phyloP scores from a whole-genome alignment of 1,140 invertebrate genomes.

The Metopolophium dirhodum region DNA sequence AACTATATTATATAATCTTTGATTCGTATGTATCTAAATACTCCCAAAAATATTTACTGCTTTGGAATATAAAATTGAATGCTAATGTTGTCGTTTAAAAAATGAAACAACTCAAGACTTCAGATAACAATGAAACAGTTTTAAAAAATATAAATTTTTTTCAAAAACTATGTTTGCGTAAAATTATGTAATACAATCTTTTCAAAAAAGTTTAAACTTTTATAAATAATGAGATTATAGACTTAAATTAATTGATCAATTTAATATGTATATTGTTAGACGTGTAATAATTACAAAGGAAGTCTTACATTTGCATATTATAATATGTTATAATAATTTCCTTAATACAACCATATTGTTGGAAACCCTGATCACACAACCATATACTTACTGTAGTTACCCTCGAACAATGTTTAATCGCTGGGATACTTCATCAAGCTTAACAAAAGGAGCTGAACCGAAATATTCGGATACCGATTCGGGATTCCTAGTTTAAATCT shows the following conservation, averaged over 20 bases:
- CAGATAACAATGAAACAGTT: neutral
- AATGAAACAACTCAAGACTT: neutral
- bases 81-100: neutral
- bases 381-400: neutral
- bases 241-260: neutral
- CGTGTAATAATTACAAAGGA: neutral
- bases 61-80: neutral
- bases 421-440: conserved; percentile 24
- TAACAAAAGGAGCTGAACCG: neutral
- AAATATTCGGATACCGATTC: neutral
- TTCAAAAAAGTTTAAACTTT: neutral
- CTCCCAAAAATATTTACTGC: neutral
- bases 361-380: neutral
- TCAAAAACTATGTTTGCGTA: neutral
- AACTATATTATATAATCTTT: neutral
- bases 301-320: neutral
- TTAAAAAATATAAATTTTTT: neutral
- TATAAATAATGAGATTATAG: neutral
- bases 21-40: neutral
- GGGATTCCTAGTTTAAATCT: neutral
- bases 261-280: neutral
- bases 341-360: neutral
- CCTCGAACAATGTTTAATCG: conserved; percentile 26
- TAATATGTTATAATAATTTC: neutral
- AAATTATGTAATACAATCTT: neutral